These are phyloP conservation scores for Aphrophora alni DNA, from an alignment of 2,888 invertebrate species.

Conservation along the genomic window DNA sequence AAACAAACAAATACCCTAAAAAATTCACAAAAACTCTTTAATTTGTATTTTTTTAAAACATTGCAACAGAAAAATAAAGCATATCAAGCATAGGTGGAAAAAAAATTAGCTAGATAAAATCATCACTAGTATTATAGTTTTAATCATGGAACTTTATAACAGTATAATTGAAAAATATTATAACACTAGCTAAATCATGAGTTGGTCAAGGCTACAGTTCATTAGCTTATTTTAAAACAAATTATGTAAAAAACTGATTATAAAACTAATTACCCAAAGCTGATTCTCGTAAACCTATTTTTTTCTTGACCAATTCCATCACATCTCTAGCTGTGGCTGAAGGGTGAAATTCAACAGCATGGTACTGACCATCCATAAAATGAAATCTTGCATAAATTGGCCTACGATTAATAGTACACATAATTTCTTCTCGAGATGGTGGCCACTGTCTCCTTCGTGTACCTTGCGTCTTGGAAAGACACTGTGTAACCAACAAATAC, in stretches of 20 bases:
- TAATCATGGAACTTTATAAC: too few species aligned
- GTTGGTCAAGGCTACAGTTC: too few species aligned
- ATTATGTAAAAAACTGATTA: constrained; percentile 20
- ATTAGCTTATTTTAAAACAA: not conserved
- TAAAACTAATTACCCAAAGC: constrained; percentile 67
- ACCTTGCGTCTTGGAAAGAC: constrained; percentile 74
- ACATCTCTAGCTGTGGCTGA: constrained; percentile 91
- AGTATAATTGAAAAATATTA: too few species aligned
- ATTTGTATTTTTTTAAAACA: too few species aligned
- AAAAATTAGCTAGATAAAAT: too few species aligned
- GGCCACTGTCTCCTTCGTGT: constrained; percentile 85
- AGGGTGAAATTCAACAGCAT: constrained; percentile 94
- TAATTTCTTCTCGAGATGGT: constrained; percentile 89
- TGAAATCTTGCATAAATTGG: constrained; percentile 91
- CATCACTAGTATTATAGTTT: too few species aligned
- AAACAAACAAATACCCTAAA: too few species aligned
- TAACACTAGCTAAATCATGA: too few species aligned
- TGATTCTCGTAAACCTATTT: constrained; percentile 82
- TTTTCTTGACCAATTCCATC: constrained; percentile 83
- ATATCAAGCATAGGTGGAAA: too few species aligned
- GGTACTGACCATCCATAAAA: constrained; percentile 93
- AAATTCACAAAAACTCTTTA: too few species aligned
- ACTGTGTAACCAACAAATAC: constrained; percentile 59
- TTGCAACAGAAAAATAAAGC: too few species aligned
- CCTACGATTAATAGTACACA: constrained; percentile 89